Conservation (phyloP, 2,113 vertebrate genomes). For the Isichthys henryi region DNA sequence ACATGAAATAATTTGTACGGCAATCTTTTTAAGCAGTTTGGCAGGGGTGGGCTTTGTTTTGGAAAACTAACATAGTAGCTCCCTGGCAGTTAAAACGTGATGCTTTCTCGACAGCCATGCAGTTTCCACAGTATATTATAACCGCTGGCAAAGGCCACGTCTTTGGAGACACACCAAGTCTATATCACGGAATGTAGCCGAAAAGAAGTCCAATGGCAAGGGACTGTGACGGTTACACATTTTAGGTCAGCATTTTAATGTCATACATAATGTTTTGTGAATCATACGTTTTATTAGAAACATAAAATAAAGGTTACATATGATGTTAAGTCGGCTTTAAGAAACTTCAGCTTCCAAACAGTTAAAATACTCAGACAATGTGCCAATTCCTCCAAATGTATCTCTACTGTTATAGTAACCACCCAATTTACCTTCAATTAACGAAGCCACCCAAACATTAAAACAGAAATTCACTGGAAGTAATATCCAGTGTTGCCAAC, state of each 20-base stretch:
- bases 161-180: neutral
- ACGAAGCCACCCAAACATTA: neutral
- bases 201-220: neutral
- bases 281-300: neutral
- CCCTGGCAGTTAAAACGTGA: neutral
- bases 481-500: neutral
- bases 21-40: neutral
- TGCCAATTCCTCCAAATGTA: neutral
- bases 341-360: neutral
- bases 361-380: neutral
- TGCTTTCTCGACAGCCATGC: neutral
- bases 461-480: neutral
- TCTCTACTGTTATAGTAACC: neutral
- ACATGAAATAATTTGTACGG: neutral
- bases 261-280: neutral
- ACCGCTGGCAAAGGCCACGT: neutral
- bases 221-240: neutral
- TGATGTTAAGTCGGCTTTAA: neutral
- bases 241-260: neutral
- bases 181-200: neutral
- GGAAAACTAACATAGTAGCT: neutral
- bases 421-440: neutral
- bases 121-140: neutral
- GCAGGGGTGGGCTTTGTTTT: neutral
- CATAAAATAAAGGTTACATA: neutral